A percentile compares a stretch with the other conserved stretches of the same genome.
Evolutionary conservation across 2,797 vertebrate species (phyloP).

Genomic region (Nannoperca obscura): DNA sequence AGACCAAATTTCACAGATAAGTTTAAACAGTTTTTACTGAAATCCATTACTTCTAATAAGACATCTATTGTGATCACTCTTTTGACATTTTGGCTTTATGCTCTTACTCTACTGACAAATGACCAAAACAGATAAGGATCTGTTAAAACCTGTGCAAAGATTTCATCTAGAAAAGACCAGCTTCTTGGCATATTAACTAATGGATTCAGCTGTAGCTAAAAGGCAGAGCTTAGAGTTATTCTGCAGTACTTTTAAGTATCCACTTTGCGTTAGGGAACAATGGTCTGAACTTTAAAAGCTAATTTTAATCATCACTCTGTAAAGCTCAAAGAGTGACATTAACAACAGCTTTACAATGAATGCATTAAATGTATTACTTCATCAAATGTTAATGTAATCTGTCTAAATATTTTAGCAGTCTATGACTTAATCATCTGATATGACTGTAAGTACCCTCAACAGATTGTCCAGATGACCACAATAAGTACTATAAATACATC

Average conservation of each 20-base stretch:
- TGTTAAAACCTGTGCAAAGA: neutral
- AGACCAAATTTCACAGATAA: neutral
- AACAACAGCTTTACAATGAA: neutral
- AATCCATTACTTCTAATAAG: conserved; percentile 2
- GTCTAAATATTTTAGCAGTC: conserved; percentile 17
- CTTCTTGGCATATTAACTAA: neutral
- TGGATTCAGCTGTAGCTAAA: neutral
- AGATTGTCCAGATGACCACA: neutral
- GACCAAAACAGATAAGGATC: too few species aligned
- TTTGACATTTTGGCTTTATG: conserved; percentile 10
- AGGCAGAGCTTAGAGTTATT: conserved; percentile 1
- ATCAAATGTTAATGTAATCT: conserved; percentile 12
- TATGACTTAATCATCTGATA: neutral
- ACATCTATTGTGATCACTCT: neutral
- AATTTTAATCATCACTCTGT: neutral
- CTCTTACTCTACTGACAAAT: conserved; percentile 1
- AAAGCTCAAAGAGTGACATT: neutral
- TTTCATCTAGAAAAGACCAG: neutral
- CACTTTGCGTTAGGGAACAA: conserved; percentile 7
- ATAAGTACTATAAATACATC: neutral
- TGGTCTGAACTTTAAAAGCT: neutral
- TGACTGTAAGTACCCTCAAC: neutral
- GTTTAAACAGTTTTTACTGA: neutral
- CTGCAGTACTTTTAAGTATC: neutral
- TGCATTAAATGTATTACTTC: neutral